Conservation (phyloP, 1,140 invertebrate genomes). For the roundworm (Caenorhabditis elegans) region WBcel235 BX284604.4:7406501-7407000, state of each 20-base stretch:
- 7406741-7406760: neutral
- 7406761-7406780: neutral
- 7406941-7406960: constrained; percentile 4
- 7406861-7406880: neutral
- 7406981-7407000: neutral
- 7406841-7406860: neutral
- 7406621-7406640: neutral
- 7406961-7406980: neutral
- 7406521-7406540: neutral
- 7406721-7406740: constrained; percentile 11
- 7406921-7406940: constrained; percentile 15
- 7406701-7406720: neutral
- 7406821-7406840: neutral
- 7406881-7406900: constrained; percentile 19
- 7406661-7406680: neutral
- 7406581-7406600: neutral
- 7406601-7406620: neutral
- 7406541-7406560: neutral
- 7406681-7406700: constrained; percentile 23
- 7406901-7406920: neutral
- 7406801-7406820: neutral
- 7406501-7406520: neutral
- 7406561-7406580: neutral
- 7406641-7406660: neutral
- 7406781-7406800: neutral